Evolutionary conservation across 1,140 invertebrate genomes (phyloP).

Genomic region (Battus philenor): DNA sequence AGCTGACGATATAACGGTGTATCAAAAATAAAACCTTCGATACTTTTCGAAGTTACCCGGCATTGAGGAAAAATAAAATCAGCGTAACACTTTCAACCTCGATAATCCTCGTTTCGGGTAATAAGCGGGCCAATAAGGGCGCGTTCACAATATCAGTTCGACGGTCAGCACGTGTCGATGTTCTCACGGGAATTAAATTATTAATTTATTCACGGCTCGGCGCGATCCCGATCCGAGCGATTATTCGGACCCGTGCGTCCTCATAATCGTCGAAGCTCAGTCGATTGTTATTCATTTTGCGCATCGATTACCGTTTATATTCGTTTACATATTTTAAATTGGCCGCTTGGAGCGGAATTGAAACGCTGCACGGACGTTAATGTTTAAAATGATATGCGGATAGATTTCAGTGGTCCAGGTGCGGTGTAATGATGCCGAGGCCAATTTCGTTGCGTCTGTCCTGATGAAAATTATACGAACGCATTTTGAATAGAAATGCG

Average conservation of each 20-base stretch:
- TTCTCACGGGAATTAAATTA: slow-evolving; percentile 31
- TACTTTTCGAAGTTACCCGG: too few relatives aligned
- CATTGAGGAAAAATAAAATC: too few relatives aligned
- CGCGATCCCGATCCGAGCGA: slow-evolving; percentile 16
- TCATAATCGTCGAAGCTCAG: slow-evolving; percentile 16
- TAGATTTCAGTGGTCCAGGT: neutral
- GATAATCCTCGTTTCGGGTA: neutral
- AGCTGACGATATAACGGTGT: too few relatives aligned
- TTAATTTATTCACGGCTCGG: slow-evolving; percentile 31
- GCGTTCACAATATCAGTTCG: slow-evolving; percentile 9
- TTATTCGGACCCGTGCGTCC: slow-evolving; percentile 25
- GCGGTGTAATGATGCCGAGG: slow-evolving; percentile 3
- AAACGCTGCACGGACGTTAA: neutral
- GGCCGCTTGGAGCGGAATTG: slow-evolving; percentile 2
- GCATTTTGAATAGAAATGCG: slow-evolving; percentile 17
- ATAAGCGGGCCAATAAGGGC: neutral
- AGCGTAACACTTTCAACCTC: neutral
- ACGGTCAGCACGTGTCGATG: slow-evolving; percentile 17
- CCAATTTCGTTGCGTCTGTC: neutral
- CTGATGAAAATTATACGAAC: slow-evolving; percentile 3
- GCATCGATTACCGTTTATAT: slow-evolving; percentile 11
- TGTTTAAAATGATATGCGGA: slow-evolving; percentile 10
- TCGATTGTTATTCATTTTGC: slow-evolving; percentile 26
- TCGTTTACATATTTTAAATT: slow-evolving; percentile 15
- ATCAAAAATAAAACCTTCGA: too few relatives aligned